Percentiles rank a stretch among this genome's conserved stretches.
Conservation (phyloP, 1,140 invertebrate genomes). For the Drosophila sucinea region DNA sequence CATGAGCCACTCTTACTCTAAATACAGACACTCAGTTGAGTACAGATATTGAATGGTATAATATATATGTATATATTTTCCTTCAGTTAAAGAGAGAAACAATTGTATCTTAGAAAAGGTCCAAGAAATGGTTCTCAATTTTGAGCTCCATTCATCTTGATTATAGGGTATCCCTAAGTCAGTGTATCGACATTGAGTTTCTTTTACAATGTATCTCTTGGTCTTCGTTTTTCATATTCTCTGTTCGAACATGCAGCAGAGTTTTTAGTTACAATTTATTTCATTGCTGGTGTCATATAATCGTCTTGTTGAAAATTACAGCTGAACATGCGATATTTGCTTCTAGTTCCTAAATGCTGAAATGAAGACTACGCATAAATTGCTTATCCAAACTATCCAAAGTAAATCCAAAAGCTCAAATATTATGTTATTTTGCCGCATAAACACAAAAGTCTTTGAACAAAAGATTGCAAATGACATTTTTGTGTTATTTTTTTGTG, state of each 20-base stretch:
- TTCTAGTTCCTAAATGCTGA: constrained; percentile 32
- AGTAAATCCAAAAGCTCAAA: constrained; percentile 2
- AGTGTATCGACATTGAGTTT: constrained; percentile 13
- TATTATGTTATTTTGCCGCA: background rate
- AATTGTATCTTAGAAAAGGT: no score
- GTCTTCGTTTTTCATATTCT: constrained; percentile 31
- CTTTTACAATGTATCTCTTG: constrained; percentile 22
- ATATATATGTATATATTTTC: no score
- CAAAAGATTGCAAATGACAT: constrained; percentile 31
- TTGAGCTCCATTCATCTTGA: background rate
- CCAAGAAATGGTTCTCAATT: no score
- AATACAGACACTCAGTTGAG: no score
- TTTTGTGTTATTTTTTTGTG: background rate
- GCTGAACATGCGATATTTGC: constrained; percentile 58
- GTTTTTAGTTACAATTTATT: constrained; percentile 39
- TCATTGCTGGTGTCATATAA: constrained; percentile 60
- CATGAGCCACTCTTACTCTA: no score
- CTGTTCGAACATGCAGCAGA: constrained; percentile 19
- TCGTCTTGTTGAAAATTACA: constrained; percentile 52
- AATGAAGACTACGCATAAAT: constrained; percentile 32
- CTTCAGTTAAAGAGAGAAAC: no score
- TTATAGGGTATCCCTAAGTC: background rate
- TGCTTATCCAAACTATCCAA: constrained; percentile 6
- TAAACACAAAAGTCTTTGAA: constrained; percentile 1
- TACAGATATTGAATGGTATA: no score